Base-by-base conservation (phyloP, 1,140 invertebrate species). In the Bombus sylvicola region DNA sequence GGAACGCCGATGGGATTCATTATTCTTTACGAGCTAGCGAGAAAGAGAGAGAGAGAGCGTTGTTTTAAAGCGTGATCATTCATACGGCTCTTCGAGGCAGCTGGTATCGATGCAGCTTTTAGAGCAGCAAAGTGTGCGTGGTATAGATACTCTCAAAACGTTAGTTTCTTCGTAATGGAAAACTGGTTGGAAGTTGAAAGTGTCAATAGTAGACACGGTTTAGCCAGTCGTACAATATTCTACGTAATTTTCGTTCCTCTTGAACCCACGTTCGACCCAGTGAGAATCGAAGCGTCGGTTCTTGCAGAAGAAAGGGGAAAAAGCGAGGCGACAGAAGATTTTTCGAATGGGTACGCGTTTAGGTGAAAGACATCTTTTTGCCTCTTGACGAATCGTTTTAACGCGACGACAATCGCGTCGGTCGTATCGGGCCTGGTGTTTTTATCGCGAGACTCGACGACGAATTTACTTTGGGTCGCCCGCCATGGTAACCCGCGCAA, bases 371-470 rank as follows among this genome's bases (percentile, higher is more conserved):
- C 41, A 73, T 18, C 28, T 47, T 62, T 77, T 77, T 62, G 8
- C 75, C 57, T n/a, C 25, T 28, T 3, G 74, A 62, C 12, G 62
- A 39, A 83, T 73, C 37, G 47, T 31, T 78, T 73, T 28, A 75
- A 41, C 37, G 37, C 43, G 43, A 22, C 34, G 43, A 53, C 39
- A 57, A 39, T 57, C 43, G 72, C 37, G 22, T 18, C 0, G 71
- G 13, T 73, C 39, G 71, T 73, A 73, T 74, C 59, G 41, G 28
- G 3, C 6, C 0, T 18, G 72, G 12, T 34, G 73, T 83, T 83
- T 76, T 69, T 68, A 77, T 77, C 81, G 73, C 73, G 57, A 13
- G 15, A 66, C 15, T 34, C 74, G 81, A 75, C 62, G 81, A 78
- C 22, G 74, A 83, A 68, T 83, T 78, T 69, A 59, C 73, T 43